Base-by-base conservation (phyloP, 2,113 vertebrate genomes). In the Amphilophus citrinellus region DNA sequence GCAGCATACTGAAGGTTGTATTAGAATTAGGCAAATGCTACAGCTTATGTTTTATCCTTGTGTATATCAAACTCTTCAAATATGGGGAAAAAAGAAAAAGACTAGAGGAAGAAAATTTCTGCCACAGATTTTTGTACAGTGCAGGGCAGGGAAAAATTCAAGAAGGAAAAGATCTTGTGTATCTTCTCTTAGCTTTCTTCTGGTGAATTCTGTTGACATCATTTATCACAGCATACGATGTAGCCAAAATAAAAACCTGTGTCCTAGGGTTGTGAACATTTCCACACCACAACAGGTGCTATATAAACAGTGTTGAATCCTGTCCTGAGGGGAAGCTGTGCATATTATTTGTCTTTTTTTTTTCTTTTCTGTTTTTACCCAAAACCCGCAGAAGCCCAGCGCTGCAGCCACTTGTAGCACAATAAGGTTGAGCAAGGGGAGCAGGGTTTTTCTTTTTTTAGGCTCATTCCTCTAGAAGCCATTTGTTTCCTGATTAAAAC, bases 261-360 rank as follows among this genome's bases (percentile, higher is more conserved):
- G 87, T 95, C 81, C 86, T 88, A 89, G 88, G 84, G 86, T 96
- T 93, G 92, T 94, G 93, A 94, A 94, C 87, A 93, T 95, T 95
- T 95, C 92, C 93, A 94, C 91, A 92, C 92, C 95, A 94, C 88
- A 91, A 94, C 87, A 91, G 96, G 96, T 97, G 96, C 96, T 96
- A 95, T 93, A 88, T 94, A 92, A 95, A 95, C 95, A 96, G 95
- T 97, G 96, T 96, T 96, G 89, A 95, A 87, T 93, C 88, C 91
- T 94, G 95, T 91, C 83, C 89, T 58, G 59, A 90, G 76, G 90
- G 87, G 81, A 88, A 89, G 86, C 81, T 82, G 82, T 85, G 68
- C 83, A 62, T 85, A 83, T 77, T 75, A 44, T 85, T 76, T 85
- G 76, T 81, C 63, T n/a, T 35, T 68, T 27, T 68, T 27, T 68